phyloP scores from a whole-genome alignment of 2,888 invertebrate species.

The Galerucella calmariensis region DNA sequence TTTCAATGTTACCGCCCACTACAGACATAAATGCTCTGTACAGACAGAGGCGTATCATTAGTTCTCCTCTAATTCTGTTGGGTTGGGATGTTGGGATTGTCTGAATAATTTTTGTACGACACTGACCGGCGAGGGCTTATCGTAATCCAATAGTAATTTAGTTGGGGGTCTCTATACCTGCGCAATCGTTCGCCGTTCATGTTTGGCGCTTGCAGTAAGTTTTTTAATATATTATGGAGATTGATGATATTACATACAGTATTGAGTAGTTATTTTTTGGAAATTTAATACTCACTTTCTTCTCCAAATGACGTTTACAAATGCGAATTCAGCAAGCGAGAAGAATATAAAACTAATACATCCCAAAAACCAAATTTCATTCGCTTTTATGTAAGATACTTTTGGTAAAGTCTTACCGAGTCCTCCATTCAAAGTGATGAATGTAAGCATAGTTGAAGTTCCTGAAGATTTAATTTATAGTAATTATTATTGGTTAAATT shows the following conservation, averaged over 20 bases:
- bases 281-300: conserved; percentile 70
- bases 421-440: conserved; percentile 87
- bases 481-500: background rate
- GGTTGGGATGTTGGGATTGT: no score
- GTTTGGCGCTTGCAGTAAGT: background rate
- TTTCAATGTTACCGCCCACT: no score
- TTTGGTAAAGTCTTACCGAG: conserved; percentile 87
- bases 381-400: conserved; percentile 90
- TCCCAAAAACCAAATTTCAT: conserved; percentile 90
- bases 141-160: no score
- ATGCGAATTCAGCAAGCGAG: conserved; percentile 87
- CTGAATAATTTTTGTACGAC: no score
- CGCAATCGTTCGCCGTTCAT: no score
- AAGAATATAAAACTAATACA: conserved; percentile 88
- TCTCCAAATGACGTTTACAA: conserved; percentile 89
- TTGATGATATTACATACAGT: background rate
- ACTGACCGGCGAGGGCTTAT: no score
- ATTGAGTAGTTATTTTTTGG: background rate
- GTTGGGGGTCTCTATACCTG: no score
- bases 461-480: conserved; percentile 65
- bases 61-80: no score
- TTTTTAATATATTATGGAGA: background rate
- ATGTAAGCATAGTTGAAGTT: conserved; percentile 87
- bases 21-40: no score
- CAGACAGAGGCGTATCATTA: no score